phyloP scores from a whole-genome alignment of 2,888 invertebrate genomes.

The Trachelus tabidus region DNA sequence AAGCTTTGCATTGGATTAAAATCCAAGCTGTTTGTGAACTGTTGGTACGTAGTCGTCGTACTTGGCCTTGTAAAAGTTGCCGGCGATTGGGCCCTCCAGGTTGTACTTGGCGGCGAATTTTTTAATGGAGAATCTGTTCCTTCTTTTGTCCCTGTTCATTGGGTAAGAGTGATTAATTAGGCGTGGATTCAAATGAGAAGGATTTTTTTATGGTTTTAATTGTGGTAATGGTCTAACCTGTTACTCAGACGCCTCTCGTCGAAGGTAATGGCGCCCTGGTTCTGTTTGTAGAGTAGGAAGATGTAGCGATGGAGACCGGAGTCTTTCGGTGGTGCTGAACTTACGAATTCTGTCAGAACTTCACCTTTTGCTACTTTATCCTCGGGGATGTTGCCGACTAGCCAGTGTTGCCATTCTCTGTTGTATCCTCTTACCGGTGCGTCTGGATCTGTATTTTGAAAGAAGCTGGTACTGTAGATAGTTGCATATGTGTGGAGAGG shows the following conservation, averaged over 20 bases:
- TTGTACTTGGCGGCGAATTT: slow-evolving; percentile 72
- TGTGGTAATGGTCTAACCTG: slow-evolving; percentile 35
- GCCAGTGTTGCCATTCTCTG: slow-evolving; percentile 62
- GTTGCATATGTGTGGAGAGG: not conserved
- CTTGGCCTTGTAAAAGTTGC: slow-evolving; percentile 72
- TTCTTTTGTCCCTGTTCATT: slow-evolving; percentile 63
- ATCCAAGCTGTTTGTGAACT: slow-evolving; percentile 61
- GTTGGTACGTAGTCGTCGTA: slow-evolving; percentile 73
- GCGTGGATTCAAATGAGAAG: not conserved
- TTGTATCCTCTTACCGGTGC: slow-evolving; percentile 55
- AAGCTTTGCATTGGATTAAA: not conserved
- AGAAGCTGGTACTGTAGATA: not conserved
- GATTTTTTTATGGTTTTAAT: no score
- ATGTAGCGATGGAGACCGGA: slow-evolving; percentile 59
- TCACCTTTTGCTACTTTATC: slow-evolving; percentile 61
- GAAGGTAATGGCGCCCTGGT: slow-evolving; percentile 61
- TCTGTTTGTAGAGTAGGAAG: slow-evolving; percentile 61
- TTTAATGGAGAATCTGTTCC: slow-evolving; percentile 71
- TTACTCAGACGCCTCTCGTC: slow-evolving; percentile 57
- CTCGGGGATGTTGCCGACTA: slow-evolving; percentile 64
- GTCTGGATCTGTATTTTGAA: slow-evolving; percentile 53
- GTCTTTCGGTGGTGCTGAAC: slow-evolving; percentile 58
- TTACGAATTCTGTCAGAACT: slow-evolving; percentile 60
- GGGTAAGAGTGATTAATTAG: not conserved
- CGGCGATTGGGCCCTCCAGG: slow-evolving; percentile 72